Evolutionary conservation across 2,113 vertebrate species (phyloP), one percentile per base, ranked within the genome.

Genomic region (Rhinoderma darwinii): DNA sequence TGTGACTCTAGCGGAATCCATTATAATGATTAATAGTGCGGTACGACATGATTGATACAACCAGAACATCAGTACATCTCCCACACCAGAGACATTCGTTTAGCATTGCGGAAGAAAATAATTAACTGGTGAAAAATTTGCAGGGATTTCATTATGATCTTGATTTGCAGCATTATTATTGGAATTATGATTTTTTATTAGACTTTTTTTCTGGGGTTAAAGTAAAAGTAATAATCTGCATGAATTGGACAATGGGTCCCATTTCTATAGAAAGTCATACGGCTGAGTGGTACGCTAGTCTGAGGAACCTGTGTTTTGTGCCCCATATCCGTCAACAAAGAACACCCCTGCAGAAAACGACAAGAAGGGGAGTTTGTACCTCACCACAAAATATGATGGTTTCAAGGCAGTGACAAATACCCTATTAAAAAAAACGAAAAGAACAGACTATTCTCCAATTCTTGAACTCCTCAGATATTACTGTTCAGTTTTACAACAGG

Each of bases 21-120:
- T 79, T 79, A 59, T 56, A 4, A 51, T 20, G 77, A 79, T 56
- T 79, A 79, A 79, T 79, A 35, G 47, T 39, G 43, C 51, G 27
- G 27, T 25, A 35, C 18, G 18, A 54, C 27, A 14, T 54, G 77
- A 79, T 56, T 35, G 50, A 79, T 79, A 37, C 30, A 25, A n/a
- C 7, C 4, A 22, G 32, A 30, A 59, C 30, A 32, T 54, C 76
- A 22, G 14, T 51, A 3, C 39, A 77, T 51, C 47, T 75, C 41
- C 27, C 41, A 10, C 0, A 22, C 5, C 22, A 76, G 66, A 70
- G 25, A 41, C 70, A 35, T 51, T 77, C 74, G 51, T 77, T 77
- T 51, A 77, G 14, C 43, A 51, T 20, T n/a, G 9, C 32, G 12
- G 47, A 17, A 12, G 32, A 17, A 54, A 54, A 77, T 77, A 77